These are phyloP conservation scores for Pachyseris speciosa DNA, from an alignment of 64 coral and sea anemone species.

Conservation along the genomic window DNA sequence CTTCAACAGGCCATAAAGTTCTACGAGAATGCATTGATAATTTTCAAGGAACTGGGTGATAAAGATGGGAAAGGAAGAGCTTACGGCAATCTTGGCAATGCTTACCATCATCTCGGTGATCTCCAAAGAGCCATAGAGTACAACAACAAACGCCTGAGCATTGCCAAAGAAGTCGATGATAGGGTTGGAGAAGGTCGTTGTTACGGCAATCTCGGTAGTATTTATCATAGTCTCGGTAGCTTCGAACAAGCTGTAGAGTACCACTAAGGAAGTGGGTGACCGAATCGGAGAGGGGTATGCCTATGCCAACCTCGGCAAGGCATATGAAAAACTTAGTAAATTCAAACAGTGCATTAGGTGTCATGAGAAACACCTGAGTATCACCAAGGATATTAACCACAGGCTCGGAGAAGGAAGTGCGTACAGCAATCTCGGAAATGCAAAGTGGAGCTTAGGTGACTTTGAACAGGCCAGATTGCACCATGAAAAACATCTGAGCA, in stretches of 20 bases:
- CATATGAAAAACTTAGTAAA: not conserved
- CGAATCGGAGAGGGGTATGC: not conserved
- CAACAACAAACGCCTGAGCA: not conserved
- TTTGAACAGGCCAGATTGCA: not conserved
- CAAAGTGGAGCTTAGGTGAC: not conserved
- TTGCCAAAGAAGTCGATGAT: not conserved
- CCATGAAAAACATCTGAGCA: not conserved
- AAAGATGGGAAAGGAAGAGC: not conserved
- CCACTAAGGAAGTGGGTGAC: constrained; percentile 11
- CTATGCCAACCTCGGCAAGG: not conserved
- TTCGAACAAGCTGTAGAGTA: not conserved
- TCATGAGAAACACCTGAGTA: not conserved
- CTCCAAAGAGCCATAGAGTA: not conserved
- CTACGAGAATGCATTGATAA: no score
- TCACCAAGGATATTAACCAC: not conserved
- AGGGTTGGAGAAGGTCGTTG: not conserved
- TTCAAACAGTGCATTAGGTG: not conserved
- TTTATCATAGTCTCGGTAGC: not conserved
- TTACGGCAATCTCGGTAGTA: not conserved
- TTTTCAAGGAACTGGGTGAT: not conserved
- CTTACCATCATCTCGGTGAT: not conserved
- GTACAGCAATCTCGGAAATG: not conserved
- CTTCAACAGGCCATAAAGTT: no score
- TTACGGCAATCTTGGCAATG: not conserved
- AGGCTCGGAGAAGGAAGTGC: not conserved